Evolutionary conservation across 2,113 vertebrate species (phyloP).

Genomic region (Candoia aspera): DNA sequence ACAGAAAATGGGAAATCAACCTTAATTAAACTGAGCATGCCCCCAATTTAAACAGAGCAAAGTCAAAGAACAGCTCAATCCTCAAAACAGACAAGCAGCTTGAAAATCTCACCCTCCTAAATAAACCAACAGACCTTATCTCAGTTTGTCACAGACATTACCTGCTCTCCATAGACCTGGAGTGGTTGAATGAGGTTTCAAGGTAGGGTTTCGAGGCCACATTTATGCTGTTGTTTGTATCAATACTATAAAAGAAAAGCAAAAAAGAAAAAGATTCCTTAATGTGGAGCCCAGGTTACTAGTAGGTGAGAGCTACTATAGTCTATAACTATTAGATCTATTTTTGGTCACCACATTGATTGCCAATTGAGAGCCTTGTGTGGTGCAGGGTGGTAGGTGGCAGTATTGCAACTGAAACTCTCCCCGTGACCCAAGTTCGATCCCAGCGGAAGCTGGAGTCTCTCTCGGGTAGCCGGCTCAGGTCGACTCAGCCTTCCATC

Average conservation of each 20-base stretch:
- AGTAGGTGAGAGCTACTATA: not conserved
- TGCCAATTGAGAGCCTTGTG: too few relatives aligned
- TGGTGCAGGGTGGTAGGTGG: too few relatives aligned
- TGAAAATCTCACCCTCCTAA: not conserved
- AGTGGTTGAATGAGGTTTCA: not conserved
- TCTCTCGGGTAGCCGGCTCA: too few relatives aligned
- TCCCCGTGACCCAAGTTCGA: too few relatives aligned
- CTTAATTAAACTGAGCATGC: not conserved
- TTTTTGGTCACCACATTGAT: not conserved
- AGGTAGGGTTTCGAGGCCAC: not conserved
- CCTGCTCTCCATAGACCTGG: constrained; percentile 29
- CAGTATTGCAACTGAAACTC: too few relatives aligned
- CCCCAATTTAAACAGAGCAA: not conserved
- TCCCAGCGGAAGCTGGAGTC: too few relatives aligned
- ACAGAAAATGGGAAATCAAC: too few relatives aligned
- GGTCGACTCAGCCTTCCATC: too few relatives aligned
- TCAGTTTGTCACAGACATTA: constrained; percentile 3
- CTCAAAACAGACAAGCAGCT: not conserved
- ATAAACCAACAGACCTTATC: not conserved
- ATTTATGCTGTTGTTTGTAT: not conserved
- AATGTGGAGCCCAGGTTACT: not conserved
- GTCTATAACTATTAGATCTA: not conserved
- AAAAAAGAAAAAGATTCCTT: not conserved
- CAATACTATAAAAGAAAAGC: constrained; percentile 37
- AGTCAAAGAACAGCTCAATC: not conserved